A percentile compares a stretch with the other conserved stretches of the same genome.
Evolutionary conservation across 2,113 vertebrate genomes (phyloP).

Genomic region (Madoqua kirkii): DNA sequence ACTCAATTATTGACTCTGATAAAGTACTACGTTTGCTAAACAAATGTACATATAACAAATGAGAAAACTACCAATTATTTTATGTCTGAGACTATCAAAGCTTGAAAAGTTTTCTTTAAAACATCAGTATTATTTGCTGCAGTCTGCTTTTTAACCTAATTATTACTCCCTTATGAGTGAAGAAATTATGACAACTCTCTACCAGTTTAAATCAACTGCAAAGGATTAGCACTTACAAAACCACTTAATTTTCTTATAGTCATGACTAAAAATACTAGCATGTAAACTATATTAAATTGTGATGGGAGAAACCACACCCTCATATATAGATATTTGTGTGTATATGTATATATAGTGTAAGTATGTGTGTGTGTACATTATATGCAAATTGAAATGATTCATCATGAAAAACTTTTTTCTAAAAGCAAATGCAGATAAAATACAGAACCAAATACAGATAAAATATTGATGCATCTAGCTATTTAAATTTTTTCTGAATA

Average conservation of each 20-base stretch:
- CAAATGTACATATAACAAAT: conserved; percentile 12
- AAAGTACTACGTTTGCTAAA: conserved; percentile 35
- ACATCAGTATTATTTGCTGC: neutral
- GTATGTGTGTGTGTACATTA: neutral
- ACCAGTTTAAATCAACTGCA: neutral
- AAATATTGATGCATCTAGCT: neutral
- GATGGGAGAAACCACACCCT: neutral
- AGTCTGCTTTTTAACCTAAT: neutral
- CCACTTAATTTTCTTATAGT: neutral
- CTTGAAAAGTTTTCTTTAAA: neutral
- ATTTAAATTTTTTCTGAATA: neutral
- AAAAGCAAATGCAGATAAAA: neutral
- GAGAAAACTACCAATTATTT: neutral
- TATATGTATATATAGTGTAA: neutral
- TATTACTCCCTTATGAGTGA: neutral
- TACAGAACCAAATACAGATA: neutral
- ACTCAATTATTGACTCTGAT: conserved; percentile 69
- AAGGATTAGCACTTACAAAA: neutral
- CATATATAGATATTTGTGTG: neutral
- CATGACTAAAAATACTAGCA: conserved; percentile 13
- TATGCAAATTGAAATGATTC: neutral
- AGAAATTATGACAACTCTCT: neutral
- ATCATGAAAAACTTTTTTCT: neutral
- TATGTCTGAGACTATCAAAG: neutral
- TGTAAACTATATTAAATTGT: neutral